phyloP scores from a whole-genome alignment of 1,140 invertebrate species.

The Bombus sylvicola region DNA sequence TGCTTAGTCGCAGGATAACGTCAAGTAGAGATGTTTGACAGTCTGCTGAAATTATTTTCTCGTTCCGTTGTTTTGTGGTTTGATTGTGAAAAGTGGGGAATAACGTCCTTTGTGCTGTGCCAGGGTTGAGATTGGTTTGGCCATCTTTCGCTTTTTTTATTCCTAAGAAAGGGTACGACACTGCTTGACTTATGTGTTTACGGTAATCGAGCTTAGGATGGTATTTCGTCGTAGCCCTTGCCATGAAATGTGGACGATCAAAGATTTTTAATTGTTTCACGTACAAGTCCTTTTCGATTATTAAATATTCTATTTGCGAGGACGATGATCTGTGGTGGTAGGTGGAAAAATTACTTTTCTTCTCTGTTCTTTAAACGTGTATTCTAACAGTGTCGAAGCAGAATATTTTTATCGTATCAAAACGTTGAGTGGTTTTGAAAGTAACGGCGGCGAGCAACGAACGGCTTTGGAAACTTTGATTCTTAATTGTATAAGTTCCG shows the following conservation, averaged over 20 bases:
- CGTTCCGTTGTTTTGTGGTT: background rate
- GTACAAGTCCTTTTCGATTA: background rate
- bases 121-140: background rate
- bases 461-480: too few species aligned
- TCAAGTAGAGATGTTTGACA: background rate
- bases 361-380: background rate
- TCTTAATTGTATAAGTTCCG: accelerated
- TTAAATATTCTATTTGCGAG: background rate
- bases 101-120: background rate
- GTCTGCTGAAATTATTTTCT: background rate
- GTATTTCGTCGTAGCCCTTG: background rate
- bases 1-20: background rate
- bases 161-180: background rate
- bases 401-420: background rate
- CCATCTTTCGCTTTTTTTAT: too few species aligned
- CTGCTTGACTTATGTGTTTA: too few species aligned
- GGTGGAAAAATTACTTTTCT: too few species aligned
- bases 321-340: background rate
- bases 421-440: background rate
- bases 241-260: too few species aligned
- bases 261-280: background rate
- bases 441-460: background rate
- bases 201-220: too few species aligned
- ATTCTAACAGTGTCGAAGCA: too few species aligned
- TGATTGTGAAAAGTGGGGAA: conserved; percentile 6